phyloP scores from a whole-genome alignment of 2,797 vertebrate species.

The Choloepus didactylus region DNA sequence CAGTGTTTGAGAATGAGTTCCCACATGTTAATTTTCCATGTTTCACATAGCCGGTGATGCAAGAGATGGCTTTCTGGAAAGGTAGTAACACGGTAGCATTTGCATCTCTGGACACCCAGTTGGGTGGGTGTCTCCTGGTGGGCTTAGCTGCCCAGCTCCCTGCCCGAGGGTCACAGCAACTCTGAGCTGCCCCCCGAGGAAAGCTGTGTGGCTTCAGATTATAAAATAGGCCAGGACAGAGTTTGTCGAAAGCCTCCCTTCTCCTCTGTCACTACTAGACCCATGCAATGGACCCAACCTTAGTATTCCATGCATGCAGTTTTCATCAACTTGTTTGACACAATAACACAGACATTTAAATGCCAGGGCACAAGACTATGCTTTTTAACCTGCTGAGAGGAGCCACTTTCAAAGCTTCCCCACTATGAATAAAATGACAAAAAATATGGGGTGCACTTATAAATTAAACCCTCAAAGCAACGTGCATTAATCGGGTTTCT shows the following conservation, averaged over 20 bases:
- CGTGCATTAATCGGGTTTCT: slow-evolving; percentile 73
- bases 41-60: neutral
- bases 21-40: neutral
- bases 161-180: neutral
- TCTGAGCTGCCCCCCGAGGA: neutral
- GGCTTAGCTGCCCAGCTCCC: no score
- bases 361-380: slow-evolving; percentile 55
- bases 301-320: slow-evolving; percentile 60
- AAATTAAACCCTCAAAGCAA: slow-evolving; percentile 69
- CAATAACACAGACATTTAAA: slow-evolving; percentile 77
- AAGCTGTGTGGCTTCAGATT: neutral
- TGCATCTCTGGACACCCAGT: no score
- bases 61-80: neutral
- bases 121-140: no score
- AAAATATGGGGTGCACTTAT: slow-evolving; percentile 81
- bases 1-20: neutral
- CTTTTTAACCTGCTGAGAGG: slow-evolving; percentile 78
- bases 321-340: slow-evolving; percentile 73
- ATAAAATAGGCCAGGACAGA: neutral
- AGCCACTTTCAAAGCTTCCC: slow-evolving; percentile 74
- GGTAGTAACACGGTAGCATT: no score
- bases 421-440: slow-evolving; percentile 5
- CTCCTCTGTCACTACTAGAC: neutral
- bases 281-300: neutral
- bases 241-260: neutral